phyloP scores from a whole-genome alignment of 1,140 invertebrate species.

The Eupeodes corollae region DNA sequence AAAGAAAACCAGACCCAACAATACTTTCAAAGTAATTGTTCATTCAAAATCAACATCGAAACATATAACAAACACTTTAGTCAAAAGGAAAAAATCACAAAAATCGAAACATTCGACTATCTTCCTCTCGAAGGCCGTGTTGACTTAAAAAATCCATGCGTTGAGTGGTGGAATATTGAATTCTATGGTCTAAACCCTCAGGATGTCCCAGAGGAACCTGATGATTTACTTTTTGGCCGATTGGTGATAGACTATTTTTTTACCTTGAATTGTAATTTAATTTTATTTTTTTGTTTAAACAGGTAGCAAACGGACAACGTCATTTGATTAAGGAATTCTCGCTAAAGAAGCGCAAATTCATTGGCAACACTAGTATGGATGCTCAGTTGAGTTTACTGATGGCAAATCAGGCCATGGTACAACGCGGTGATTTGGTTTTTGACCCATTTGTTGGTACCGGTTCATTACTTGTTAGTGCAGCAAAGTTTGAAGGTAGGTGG shows the following conservation, averaged over 20 bases:
- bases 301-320: constrained; percentile 73
- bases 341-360: constrained; percentile 83
- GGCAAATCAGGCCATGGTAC: constrained; percentile 82
- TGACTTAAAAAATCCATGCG: constrained; percentile 70
- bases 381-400: constrained; percentile 82
- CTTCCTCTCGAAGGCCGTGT: constrained; percentile 69
- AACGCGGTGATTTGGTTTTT: constrained; percentile 60
- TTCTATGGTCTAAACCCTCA: constrained; percentile 75
- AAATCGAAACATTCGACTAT: constrained; percentile 77
- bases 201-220: constrained; percentile 56
- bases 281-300: constrained; percentile 4
- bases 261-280: neutral
- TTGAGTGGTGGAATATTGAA: constrained; percentile 69
- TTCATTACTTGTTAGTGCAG: constrained; percentile 80
- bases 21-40: constrained; percentile 43
- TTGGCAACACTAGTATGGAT: constrained; percentile 97
- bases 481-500: constrained; percentile 67
- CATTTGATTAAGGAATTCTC: constrained; percentile 67
- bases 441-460: constrained; percentile 96
- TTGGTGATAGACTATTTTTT: constrained; percentile 61
- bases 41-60: constrained; percentile 78
- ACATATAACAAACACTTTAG: constrained; percentile 76
- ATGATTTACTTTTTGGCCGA: constrained; percentile 72
- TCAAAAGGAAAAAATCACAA: constrained; percentile 65
- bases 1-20: constrained; percentile 34